A percentile compares a stretch with the other conserved stretches of the same genome.
phyloP scores from a whole-genome alignment of 2,797 vertebrate species.

The Sebastes taczanowskii region DNA sequence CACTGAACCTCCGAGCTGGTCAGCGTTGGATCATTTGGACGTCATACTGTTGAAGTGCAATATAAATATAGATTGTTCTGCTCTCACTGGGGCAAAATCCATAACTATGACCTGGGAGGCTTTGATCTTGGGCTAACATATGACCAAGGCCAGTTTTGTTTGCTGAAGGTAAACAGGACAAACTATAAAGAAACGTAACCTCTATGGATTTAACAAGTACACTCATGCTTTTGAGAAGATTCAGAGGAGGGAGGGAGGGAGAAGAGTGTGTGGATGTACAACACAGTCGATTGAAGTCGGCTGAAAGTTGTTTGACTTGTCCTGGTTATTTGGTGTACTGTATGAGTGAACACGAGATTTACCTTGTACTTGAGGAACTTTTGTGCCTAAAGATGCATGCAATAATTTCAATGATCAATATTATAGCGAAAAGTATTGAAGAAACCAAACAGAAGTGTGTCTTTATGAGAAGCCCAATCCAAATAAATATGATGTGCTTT shows the following conservation, averaged over 20 bases:
- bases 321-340: not conserved
- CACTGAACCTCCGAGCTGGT: conserved; percentile 61
- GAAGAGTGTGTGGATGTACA: conserved; percentile 1
- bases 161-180: conserved; percentile 60
- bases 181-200: conserved; percentile 51
- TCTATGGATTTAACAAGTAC: conserved; percentile 31
- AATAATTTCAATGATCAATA: not conserved
- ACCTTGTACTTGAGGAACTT: not conserved
- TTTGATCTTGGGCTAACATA: conserved; percentile 59
- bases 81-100: conserved; percentile 73
- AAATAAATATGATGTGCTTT: not conserved
- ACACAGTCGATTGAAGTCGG: not conserved
- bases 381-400: not conserved
- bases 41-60: conserved; percentile 70
- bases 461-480: not conserved
- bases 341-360: not conserved
- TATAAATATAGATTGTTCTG: conserved; percentile 80
- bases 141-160: conserved; percentile 54
- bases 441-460: not conserved
- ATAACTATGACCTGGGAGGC: conserved; percentile 66
- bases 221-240: not conserved
- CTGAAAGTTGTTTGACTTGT: not conserved
- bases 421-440: not conserved
- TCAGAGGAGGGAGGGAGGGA: conserved; percentile 16
- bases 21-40: conserved; percentile 67